Evolutionary conservation across 1,140 invertebrate genomes (phyloP).

Genomic region (Maconellicoccus hirsutus): DNA sequence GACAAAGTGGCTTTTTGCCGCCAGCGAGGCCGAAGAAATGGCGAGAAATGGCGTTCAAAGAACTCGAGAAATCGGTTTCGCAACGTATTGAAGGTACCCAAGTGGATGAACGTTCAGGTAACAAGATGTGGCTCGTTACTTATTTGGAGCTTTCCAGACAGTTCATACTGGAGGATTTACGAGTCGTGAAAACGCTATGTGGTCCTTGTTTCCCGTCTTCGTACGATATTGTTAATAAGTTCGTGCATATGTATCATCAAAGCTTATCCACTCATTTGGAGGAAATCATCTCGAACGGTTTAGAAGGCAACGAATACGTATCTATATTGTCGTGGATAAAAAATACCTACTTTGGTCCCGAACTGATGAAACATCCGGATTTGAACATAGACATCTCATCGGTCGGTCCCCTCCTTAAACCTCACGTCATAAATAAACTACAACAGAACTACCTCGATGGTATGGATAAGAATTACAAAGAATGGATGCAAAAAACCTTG

Average conservation of each 20-base stretch:
- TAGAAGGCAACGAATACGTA: conserved; percentile 95
- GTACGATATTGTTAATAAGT: conserved; percentile 84
- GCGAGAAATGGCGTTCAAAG: conserved; percentile 73
- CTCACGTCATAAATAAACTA: conserved; percentile 60
- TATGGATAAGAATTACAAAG: conserved; percentile 82
- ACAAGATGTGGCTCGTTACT: conserved; percentile 92
- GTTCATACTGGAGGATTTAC: conserved; percentile 79
- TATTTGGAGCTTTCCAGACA: conserved; percentile 47
- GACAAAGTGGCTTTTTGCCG: conserved; percentile 76
- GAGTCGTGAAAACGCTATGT: conserved; percentile 84
- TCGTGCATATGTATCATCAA: conserved; percentile 87
- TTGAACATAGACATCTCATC: conserved; percentile 62
- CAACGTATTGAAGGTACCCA: conserved; percentile 81
- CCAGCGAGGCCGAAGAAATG: conserved; percentile 88
- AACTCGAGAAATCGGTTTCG: conserved; percentile 70
- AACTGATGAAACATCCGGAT: conserved; percentile 78
- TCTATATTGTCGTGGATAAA: conserved; percentile 85
- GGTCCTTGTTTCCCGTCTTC: conserved; percentile 91
- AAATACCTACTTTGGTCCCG: conserved; percentile 69
- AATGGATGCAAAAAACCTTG: conserved; percentile 93
- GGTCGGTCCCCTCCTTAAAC: conserved; percentile 59
- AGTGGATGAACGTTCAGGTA: conserved; percentile 76
- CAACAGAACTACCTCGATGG: conserved; percentile 74
- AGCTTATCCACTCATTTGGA: conserved; percentile 73
- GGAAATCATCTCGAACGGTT: conserved; percentile 70